Percentiles rank a stretch among this genome's conserved stretches.
These are phyloP conservation scores for Mechanitis messenoides DNA, from an alignment of 2,888 invertebrate species.

Conservation along the genomic window DNA sequence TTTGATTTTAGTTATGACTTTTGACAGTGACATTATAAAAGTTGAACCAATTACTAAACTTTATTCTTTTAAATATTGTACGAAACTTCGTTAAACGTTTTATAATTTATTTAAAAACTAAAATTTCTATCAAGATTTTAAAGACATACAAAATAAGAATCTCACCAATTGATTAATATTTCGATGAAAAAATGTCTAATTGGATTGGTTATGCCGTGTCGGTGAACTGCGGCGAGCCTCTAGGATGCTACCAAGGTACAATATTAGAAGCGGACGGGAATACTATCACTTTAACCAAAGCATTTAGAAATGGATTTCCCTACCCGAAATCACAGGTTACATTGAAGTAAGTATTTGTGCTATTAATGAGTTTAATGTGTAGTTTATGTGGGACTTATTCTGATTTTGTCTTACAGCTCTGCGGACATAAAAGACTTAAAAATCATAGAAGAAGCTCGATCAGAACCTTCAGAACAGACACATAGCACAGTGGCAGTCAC, in stretches of 20 bases:
- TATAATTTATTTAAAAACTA: not conserved
- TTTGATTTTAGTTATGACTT: too few relatives aligned
- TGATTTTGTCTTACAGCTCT: conserved; percentile 63
- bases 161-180: conserved; percentile 1
- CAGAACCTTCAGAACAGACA: conserved; percentile 51
- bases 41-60: too few relatives aligned
- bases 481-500: conserved; percentile 63
- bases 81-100: too few relatives aligned
- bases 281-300: conserved; percentile 84
- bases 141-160: not conserved
- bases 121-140: not conserved
- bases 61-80: too few relatives aligned
- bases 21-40: too few relatives aligned
- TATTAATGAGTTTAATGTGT: not conserved
- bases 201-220: conserved; percentile 90
- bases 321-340: conserved; percentile 71
- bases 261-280: conserved; percentile 84
- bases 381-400: too few relatives aligned
- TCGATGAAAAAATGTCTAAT: conserved; percentile 61
- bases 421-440: conserved; percentile 85
- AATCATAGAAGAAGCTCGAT: conserved; percentile 82
- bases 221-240: conserved; percentile 84
- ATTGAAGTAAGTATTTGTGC: conserved; percentile 54
- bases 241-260: conserved; percentile 88
- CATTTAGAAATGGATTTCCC: conserved; percentile 87